Percentiles rank a stretch among this genome's conserved stretches.
phyloP scores from a whole-genome alignment of 2,888 invertebrate species.

The Spilosoma lubricipeda region DNA sequence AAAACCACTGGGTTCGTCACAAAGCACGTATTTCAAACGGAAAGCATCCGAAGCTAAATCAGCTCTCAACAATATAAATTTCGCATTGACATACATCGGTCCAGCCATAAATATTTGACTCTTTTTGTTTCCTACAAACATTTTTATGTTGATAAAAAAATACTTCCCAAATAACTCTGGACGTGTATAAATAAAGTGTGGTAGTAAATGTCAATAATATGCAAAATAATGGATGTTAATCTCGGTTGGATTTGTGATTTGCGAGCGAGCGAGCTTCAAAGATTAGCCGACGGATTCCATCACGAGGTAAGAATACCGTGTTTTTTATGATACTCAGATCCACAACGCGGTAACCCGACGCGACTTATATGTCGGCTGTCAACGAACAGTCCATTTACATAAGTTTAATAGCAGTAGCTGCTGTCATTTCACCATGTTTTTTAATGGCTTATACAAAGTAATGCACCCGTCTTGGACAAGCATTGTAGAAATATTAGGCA shows the following conservation, averaged over 20 bases:
- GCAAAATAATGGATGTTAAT: constrained; percentile 85
- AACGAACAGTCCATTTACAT: constrained; percentile 40
- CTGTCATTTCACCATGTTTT: not conserved
- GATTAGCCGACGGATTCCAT: constrained; percentile 75
- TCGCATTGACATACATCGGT: constrained; percentile 82
- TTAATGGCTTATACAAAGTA: not conserved
- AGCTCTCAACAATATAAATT: constrained; percentile 80
- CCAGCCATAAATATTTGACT: constrained; percentile 78
- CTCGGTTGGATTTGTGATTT: constrained; percentile 80
- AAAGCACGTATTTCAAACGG: constrained; percentile 75
- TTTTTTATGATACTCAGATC: constrained; percentile 44
- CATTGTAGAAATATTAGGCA: too few relatives aligned
- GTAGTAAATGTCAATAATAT: constrained; percentile 86
- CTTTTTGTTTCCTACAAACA: constrained; percentile 83
- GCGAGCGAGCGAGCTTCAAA: constrained; percentile 78
- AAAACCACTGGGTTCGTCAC: constrained; percentile 63
- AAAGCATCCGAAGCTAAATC: constrained; percentile 73
- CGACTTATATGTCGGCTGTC: constrained; percentile 33
- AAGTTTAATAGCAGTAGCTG: constrained; percentile 13
- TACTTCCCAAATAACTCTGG: constrained; percentile 84
- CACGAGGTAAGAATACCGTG: constrained; percentile 45
- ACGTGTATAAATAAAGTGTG: constrained; percentile 82
- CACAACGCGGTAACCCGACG: constrained; percentile 28
- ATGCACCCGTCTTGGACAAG: not conserved
- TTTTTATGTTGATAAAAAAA: constrained; percentile 84